Evolutionary conservation across 2,888 invertebrate genomes (phyloP).

Genomic region (Drosophila subquinaria): DNA sequence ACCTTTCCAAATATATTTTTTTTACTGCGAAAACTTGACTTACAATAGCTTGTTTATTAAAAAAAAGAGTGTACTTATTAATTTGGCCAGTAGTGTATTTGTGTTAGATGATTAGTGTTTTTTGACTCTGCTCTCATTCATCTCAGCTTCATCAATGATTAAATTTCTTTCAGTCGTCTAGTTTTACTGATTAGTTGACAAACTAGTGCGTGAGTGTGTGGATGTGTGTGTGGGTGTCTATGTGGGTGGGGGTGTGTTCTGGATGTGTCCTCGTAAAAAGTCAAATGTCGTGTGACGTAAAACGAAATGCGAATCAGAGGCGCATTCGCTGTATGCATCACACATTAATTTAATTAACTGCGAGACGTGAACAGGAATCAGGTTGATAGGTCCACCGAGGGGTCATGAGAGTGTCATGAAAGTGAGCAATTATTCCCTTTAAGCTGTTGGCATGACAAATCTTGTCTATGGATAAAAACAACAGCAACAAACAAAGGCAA

Average conservation of each 20-base stretch:
- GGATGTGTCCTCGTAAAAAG: constrained; percentile 27
- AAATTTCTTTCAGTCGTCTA: constrained; percentile 1
- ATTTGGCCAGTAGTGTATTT: no score
- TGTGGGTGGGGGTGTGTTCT: constrained; percentile 4
- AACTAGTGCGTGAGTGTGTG: not conserved
- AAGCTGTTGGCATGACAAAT: constrained; percentile 65
- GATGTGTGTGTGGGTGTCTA: not conserved
- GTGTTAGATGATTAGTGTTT: constrained; percentile 5
- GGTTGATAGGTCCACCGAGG: constrained; percentile 16
- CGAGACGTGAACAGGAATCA: constrained; percentile 38
- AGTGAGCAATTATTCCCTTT: constrained; percentile 59
- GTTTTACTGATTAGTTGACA: constrained; percentile 19
- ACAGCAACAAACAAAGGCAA: constrained; percentile 3
- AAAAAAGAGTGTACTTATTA: no score
- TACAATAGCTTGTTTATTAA: no score
- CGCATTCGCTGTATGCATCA: constrained; percentile 48
- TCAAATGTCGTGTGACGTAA: constrained; percentile 52
- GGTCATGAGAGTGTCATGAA: constrained; percentile 40
- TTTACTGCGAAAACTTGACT: no score
- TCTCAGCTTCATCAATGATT: constrained; percentile 30
- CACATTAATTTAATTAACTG: constrained; percentile 75
- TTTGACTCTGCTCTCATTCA: constrained; percentile 11
- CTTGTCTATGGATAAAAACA: constrained; percentile 56
- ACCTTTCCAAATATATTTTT: no score
- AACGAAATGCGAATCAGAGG: constrained; percentile 40